Conservation (phyloP, 1,140 invertebrate species). For the Mylabris phalerata region DNA sequence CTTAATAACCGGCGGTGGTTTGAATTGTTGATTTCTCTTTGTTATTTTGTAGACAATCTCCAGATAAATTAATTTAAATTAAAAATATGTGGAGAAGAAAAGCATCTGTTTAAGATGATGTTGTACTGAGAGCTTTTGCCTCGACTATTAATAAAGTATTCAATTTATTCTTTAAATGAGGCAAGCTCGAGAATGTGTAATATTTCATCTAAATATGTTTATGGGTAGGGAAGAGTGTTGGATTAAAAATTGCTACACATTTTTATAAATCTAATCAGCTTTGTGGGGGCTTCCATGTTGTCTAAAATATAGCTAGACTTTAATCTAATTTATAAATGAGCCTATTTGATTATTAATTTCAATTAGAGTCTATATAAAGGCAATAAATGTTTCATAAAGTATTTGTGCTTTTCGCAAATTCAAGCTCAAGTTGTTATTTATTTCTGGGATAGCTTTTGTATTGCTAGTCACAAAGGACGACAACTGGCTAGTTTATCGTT, state of each 20-base stretch:
- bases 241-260: slow-evolving; percentile 20
- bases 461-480: slow-evolving; percentile 11
- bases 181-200: slow-evolving; percentile 10
- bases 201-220: slow-evolving; percentile 19
- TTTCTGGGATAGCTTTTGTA: slow-evolving; percentile 3
- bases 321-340: not conserved
- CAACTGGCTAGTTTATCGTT: slow-evolving; percentile 12
- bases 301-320: not conserved
- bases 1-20: too few species aligned
- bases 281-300: slow-evolving; percentile 1
- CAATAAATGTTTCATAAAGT: not conserved
- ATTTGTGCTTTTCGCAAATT: too few species aligned
- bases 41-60: too few species aligned
- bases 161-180: slow-evolving; percentile 22
- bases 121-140: slow-evolving; percentile 8
- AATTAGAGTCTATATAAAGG: not conserved
- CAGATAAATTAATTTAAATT: slow-evolving; percentile 11
- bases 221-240: slow-evolving; percentile 3
- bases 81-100: not conserved
- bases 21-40: too few species aligned
- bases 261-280: slow-evolving; percentile 20
- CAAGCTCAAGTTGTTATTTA: too few species aligned
- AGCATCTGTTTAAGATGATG: slow-evolving; percentile 14
- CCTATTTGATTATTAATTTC: not conserved
- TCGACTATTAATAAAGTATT: slow-evolving; percentile 21